phyloP scores from a whole-genome alignment of 2,888 invertebrate species.

The Spilosoma lubricipeda region DNA sequence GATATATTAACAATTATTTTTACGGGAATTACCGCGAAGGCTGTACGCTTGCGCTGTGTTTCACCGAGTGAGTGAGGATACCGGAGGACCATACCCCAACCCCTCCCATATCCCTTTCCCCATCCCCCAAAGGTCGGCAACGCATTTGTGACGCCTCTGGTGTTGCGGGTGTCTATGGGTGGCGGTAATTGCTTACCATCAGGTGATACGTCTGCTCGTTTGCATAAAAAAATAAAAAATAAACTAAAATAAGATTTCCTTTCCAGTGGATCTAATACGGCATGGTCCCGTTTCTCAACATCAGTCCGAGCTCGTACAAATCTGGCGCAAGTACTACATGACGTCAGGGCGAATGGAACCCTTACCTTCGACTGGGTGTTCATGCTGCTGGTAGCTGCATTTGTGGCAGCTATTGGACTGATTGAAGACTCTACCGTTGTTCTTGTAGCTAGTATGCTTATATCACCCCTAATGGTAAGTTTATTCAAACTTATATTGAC shows the following conservation, averaged over 20 bases:
- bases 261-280: constrained; percentile 56
- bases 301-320: constrained; percentile 89
- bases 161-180: too few species aligned
- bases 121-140: too few species aligned
- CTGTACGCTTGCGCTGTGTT: too few species aligned
- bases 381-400: constrained; percentile 90
- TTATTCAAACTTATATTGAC: not conserved
- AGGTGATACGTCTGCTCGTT: too few species aligned
- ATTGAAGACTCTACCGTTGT: constrained; percentile 91
- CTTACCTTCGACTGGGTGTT: constrained; percentile 92
- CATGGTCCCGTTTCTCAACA: constrained; percentile 88
- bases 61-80: too few species aligned
- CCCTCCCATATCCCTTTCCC: too few species aligned
- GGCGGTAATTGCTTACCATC: too few species aligned
- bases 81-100: too few species aligned
- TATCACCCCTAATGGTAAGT: constrained; percentile 92
- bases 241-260: not conserved
- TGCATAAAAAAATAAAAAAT: too few species aligned
- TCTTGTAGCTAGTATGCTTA: constrained; percentile 92
- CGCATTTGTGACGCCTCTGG: too few species aligned
- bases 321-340: constrained; percentile 90
- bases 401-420: constrained; percentile 90
- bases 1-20: too few species aligned
- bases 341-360: constrained; percentile 88
- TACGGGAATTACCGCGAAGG: too few species aligned